These are phyloP conservation scores for Mormyrus hasselquistii DNA, from an alignment of 2,797 vertebrate genomes.

Conservation along the genomic window DNA sequence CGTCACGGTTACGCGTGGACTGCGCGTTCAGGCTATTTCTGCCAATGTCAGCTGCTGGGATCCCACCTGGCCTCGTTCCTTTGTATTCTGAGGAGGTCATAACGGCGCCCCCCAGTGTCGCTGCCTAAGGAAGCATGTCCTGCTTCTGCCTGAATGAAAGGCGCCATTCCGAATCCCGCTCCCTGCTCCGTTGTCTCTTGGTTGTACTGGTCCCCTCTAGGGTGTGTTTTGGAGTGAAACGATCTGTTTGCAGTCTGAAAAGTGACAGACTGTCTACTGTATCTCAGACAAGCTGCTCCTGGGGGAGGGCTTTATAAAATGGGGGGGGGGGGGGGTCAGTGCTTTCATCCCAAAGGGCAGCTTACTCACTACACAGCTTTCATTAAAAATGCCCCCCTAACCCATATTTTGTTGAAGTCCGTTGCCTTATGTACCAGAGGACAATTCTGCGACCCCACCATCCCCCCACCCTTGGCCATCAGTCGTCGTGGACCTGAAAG, in stretches of 20 bases:
- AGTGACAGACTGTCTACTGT: conserved; percentile 55
- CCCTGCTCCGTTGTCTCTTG: neutral
- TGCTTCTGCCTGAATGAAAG: neutral
- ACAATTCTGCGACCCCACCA: neutral
- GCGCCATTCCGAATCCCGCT: neutral
- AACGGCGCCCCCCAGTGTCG: conserved; percentile 50
- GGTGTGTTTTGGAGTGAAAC: conserved; percentile 58
- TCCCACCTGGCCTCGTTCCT: neutral
- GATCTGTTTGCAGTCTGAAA: conserved; percentile 68
- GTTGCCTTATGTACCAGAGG: neutral
- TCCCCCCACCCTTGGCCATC: neutral
- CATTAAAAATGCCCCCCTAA: neutral
- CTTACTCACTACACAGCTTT: conserved; percentile 26
- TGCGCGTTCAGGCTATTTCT: neutral
- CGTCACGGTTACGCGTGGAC: neutral
- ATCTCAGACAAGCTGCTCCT: conserved; percentile 59
- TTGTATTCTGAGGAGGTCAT: conserved; percentile 37
- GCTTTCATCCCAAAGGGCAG: neutral
- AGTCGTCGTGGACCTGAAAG: neutral
- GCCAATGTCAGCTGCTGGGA: neutral
- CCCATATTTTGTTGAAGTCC: neutral
- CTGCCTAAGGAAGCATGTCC: neutral
- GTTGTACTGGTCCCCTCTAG: conserved; percentile 52
- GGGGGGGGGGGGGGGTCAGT: conserved; percentile 20
- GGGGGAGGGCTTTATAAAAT: conserved; percentile 56